These are phyloP conservation scores for Myrmecophaga tridactyla DNA, from an alignment of 2,113 vertebrate species.

Conservation along the genomic window DNA sequence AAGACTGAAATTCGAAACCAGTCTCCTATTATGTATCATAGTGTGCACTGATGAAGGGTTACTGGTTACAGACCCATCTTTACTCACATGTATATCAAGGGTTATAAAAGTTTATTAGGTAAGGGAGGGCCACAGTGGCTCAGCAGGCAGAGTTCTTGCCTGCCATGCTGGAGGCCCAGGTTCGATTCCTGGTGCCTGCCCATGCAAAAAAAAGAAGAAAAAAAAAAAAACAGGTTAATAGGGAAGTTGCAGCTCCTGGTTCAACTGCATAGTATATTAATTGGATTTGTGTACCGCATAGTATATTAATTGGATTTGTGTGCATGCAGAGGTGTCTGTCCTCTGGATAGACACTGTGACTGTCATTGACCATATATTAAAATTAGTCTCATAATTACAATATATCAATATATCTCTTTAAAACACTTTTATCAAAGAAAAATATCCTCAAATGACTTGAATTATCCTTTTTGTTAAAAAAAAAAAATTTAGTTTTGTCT, in stretches of 20 bases:
- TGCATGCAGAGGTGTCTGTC: background rate
- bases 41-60: background rate
- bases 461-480: background rate
- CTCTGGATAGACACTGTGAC: background rate
- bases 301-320: background rate
- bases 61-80: background rate
- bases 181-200: too few species aligned
- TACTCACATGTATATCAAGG: background rate
- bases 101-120: background rate
- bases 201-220: too few species aligned
- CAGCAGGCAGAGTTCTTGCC: too few species aligned
- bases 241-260: background rate
- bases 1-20: background rate
- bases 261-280: accelerated
- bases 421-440: background rate
- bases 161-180: too few species aligned
- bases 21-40: background rate
- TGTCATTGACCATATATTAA: background rate
- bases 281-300: accelerated
- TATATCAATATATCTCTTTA: background rate
- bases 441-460: background rate
- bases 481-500: conserved; percentile 21
- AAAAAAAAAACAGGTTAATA: too few species aligned
- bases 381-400: background rate
- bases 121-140: too few species aligned